Evolutionary conservation across 2,797 vertebrate species (phyloP), one percentile per base, ranked within the genome.

Genomic region (Sebastes jordani): DNA sequence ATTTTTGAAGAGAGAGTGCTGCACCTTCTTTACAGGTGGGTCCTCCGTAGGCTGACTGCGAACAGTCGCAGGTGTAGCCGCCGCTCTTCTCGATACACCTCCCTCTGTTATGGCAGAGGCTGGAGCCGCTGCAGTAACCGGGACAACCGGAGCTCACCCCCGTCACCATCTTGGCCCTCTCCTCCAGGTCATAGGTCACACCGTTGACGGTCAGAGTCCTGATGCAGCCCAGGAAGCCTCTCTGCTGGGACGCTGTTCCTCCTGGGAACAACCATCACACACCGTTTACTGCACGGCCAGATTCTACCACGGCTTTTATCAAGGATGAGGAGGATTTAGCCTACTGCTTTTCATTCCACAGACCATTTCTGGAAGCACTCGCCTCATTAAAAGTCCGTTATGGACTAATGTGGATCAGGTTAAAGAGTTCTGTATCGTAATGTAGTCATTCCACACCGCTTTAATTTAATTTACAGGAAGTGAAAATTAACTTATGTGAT

Each of bases 111-210:
- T 96, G 96, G 65, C 97, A 98, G 67, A 96, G 91, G 73, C 92
- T 95, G 22, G 97, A 97, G 89, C 95, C 97, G 89, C 96, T 97
- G 82, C 97, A 98, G 77, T 98, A 96, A 2, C 97, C 97, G 0
- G 96, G 96, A 59, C 97, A 98, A 6, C 97, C 96, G 1, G 96
- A 93, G 82, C 95, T 96, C 74, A 98, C 97, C 52, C 97, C 97
- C 5, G 95, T 87, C 0, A 96, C 96, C 86, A 95, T 91, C 90
- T 96, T 97, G 27, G 97, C 97, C 42, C 95, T 92, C 82, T 98
- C 97, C 64, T 97, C 97, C 29, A 98, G 95, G 82, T 98, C 96
- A 69, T 97, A 87, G 60, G 92, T 97, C 71, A 95, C 91, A 1
- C 97, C 97, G 49, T 97, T 98, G 89, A 97, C 81, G 46, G 89